phyloP scores from a whole-genome alignment of 2,888 invertebrate genomes.

The Drosophila nigricruria region DNA sequence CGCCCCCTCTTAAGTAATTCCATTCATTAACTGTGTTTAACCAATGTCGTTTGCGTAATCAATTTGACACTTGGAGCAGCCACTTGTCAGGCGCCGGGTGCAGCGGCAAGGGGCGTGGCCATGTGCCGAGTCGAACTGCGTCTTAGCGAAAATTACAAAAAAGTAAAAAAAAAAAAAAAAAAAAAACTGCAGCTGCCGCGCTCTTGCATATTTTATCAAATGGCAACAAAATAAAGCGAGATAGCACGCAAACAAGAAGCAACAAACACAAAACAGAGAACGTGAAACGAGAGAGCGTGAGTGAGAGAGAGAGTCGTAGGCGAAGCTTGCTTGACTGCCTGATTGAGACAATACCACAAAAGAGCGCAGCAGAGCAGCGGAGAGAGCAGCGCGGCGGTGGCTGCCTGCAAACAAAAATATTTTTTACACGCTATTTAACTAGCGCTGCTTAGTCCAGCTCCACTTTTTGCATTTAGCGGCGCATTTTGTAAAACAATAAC shows the following conservation, averaged over 20 bases:
- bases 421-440: slow-evolving; percentile 60
- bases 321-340: not conserved
- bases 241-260: slow-evolving; percentile 43
- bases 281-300: not conserved
- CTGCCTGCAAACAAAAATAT: slow-evolving; percentile 16
- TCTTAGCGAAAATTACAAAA: slow-evolving; percentile 46
- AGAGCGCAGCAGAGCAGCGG: slow-evolving; percentile 1
- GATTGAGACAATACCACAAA: not conserved
- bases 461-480: slow-evolving; percentile 46
- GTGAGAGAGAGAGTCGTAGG: not conserved
- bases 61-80: slow-evolving; percentile 71
- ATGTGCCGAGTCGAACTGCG: slow-evolving; percentile 50
- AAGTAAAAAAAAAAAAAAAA: slow-evolving; percentile 12
- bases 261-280: slow-evolving; percentile 3
- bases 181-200: slow-evolving; percentile 31
- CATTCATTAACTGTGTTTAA: slow-evolving; percentile 73
- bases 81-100: slow-evolving; percentile 25
- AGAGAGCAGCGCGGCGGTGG: not conserved
- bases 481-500: slow-evolving; percentile 58
- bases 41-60: slow-evolving; percentile 67
- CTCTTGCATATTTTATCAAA: slow-evolving; percentile 41
- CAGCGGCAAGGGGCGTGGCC: slow-evolving; percentile 11
- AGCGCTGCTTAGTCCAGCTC: slow-evolving; percentile 48
- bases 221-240: slow-evolving; percentile 39
- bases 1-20: slow-evolving; percentile 40